Percentiles rank a stretch among this genome's conserved stretches.
These are phyloP conservation scores for Porites australiensis DNA, from an alignment of 64 coral and sea anemone genomes.

Conservation along the genomic window DNA sequence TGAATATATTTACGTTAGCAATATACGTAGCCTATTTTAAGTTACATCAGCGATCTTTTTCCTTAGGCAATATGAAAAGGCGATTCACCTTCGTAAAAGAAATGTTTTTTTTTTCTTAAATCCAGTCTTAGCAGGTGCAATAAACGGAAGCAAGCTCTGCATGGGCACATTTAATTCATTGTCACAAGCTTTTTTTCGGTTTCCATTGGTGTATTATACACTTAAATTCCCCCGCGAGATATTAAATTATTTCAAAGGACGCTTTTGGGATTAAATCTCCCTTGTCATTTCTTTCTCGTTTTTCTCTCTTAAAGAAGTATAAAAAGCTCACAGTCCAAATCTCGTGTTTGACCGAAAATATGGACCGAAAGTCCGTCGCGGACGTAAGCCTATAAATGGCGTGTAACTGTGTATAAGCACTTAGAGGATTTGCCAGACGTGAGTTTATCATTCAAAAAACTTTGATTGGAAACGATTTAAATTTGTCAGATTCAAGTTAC, in stretches of 20 bases:
- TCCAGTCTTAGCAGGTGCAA: not conserved
- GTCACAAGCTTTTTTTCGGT: not conserved
- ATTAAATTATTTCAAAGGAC: not conserved
- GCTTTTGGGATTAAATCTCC: not conserved
- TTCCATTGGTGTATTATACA: not conserved
- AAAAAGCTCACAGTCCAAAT: too few relatives aligned
- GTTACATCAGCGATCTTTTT: not conserved
- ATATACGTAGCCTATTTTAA: not conserved
- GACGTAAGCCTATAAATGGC: too few relatives aligned
- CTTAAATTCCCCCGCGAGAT: not conserved
- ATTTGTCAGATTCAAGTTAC: too few relatives aligned
- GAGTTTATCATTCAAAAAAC: too few relatives aligned
- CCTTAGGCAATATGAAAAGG: not conserved
- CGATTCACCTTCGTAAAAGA: not conserved
- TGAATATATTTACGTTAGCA: constrained; percentile 46
- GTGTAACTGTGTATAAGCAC: too few relatives aligned
- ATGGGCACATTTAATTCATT: not conserved
- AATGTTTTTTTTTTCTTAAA: not conserved
- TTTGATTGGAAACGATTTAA: too few relatives aligned
- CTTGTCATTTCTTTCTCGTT: not conserved
- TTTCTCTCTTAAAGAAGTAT: too few relatives aligned
- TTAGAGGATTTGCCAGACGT: too few relatives aligned
- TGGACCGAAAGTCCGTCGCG: too few relatives aligned
- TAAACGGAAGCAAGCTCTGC: not conserved
- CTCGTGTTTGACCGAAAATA: too few relatives aligned